A percentile compares a stretch with the other conserved stretches of the same genome.
These are phyloP conservation scores for Microcebus ravelobensis DNA, from an alignment of 2,113 vertebrate species.

Conservation along the genomic window DNA sequence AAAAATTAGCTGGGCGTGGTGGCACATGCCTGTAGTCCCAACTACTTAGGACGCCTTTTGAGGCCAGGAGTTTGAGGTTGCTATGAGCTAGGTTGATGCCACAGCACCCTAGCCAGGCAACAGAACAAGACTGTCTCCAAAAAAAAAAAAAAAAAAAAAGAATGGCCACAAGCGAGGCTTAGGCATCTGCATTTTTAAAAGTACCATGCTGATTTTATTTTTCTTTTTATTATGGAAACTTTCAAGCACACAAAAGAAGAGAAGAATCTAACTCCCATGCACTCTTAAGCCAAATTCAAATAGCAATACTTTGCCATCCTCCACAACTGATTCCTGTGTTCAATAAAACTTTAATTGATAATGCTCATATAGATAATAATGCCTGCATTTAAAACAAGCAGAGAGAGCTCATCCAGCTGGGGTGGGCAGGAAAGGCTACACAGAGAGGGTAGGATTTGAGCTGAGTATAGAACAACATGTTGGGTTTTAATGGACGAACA, in stretches of 20 bases:
- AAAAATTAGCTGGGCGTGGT: no score
- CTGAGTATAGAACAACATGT: neutral
- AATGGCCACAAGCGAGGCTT: neutral
- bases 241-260: constrained; percentile 40
- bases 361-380: neutral
- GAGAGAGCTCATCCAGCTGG: neutral
- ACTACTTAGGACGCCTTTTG: no score
- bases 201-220: neutral
- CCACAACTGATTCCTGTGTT: neutral
- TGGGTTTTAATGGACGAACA: neutral
- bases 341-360: constrained; percentile 18
- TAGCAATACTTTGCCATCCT: neutral
- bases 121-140: no score
- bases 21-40: no score
- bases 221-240: constrained; percentile 41
- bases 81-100: no score
- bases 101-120: no score
- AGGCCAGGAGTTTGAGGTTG: no score
- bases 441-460: neutral
- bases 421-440: neutral
- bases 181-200: neutral
- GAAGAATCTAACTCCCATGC: neutral
- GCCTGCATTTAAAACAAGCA: neutral
- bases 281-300: constrained; percentile 6
- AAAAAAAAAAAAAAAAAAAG: neutral